Base-by-base conservation (phyloP, 2,797 vertebrate species). In the Novumbra hubbsi region DNA sequence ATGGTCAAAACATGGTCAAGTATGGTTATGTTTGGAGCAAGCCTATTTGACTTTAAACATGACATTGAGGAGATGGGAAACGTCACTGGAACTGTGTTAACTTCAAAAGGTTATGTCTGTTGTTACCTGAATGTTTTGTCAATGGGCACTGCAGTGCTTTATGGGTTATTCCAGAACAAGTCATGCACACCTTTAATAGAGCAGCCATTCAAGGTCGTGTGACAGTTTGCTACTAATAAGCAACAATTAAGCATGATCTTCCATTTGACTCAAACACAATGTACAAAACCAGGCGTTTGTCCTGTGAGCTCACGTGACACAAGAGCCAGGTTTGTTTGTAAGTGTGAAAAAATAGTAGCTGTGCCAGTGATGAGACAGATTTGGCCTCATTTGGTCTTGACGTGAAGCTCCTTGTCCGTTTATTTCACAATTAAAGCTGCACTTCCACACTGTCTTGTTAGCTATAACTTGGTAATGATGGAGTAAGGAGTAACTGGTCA, bases 181-280 rank as follows among this genome's bases (percentile, higher is more conserved):
- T n/a, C n/a, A n/a, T n/a, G n/a, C n/a, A 38, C 5, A 38, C 34
- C 5, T 38, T 38, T 7, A 38, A 5, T 38, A 38, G 34, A 38
- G 34, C 57, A 2, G 6, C 50, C 38, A 5, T 11, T 27, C 1
- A 24, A 17, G 21, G 5, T 17, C 64, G 41, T 32, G 41, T 30
- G 57, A 16, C 9, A 49, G 45, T 41, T 16, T 48, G 17, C 1
- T 8, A 16, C 30, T 19, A 41, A 75, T 75, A 81, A 76, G 63
- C 69, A 80, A 80, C 68, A 77, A 83, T 84, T 78, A 71, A 38
- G 78, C 73, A 34, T 45, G 73, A 71, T 70, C 30, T 48, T 16
- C 32, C 65, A 3, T 71, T 50, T 57, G 50, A 57, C 28, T 48
- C 63, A 83, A 81, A 88, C 87, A 84, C 38, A 81, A 80, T 84